Percentiles rank a stretch among this genome's conserved stretches.
Evolutionary conservation across 2,113 vertebrate genomes (phyloP).

Genomic region (Siniperca chuatsi): DNA sequence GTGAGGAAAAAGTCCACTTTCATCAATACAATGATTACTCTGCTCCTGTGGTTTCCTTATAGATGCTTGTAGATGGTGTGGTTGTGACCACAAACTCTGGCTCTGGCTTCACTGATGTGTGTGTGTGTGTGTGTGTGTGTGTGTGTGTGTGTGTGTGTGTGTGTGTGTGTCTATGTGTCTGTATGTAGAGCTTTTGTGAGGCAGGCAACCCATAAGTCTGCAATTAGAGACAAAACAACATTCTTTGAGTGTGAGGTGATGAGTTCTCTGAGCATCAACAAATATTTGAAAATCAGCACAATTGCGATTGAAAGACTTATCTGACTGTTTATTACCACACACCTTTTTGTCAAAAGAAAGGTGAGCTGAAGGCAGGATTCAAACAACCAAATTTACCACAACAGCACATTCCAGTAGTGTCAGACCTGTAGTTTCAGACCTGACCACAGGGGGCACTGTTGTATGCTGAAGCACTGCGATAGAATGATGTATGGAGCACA

Average conservation of each 20-base stretch:
- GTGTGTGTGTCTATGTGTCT: constrained; percentile 27
- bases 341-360: constrained; percentile 6
- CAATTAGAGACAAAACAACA: constrained; percentile 72
- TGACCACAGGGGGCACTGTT: constrained; percentile 80
- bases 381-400: neutral
- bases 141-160: constrained; percentile 21
- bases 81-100: constrained; percentile 71
- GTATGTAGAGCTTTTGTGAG: constrained; percentile 51
- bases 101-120: constrained; percentile 34
- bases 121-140: constrained; percentile 6
- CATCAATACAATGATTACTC: constrained; percentile 70
- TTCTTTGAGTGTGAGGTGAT: constrained; percentile 64
- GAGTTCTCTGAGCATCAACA: constrained; percentile 51
- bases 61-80: constrained; percentile 72
- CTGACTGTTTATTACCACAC: constrained; percentile 4
- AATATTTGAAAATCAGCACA: constrained; percentile 42
- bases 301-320: constrained; percentile 1
- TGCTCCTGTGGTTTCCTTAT: constrained; percentile 74
- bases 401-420: neutral
- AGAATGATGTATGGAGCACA: constrained; percentile 44
- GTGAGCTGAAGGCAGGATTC: constrained; percentile 20
- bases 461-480: constrained; percentile 47
- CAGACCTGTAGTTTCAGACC: constrained; percentile 26
- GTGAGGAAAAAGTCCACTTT: constrained; percentile 55
- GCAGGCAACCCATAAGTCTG: constrained; percentile 67